Evolutionary conservation across 2,888 invertebrate genomes (phyloP).

Genomic region (Calliscelio sp.): DNA sequence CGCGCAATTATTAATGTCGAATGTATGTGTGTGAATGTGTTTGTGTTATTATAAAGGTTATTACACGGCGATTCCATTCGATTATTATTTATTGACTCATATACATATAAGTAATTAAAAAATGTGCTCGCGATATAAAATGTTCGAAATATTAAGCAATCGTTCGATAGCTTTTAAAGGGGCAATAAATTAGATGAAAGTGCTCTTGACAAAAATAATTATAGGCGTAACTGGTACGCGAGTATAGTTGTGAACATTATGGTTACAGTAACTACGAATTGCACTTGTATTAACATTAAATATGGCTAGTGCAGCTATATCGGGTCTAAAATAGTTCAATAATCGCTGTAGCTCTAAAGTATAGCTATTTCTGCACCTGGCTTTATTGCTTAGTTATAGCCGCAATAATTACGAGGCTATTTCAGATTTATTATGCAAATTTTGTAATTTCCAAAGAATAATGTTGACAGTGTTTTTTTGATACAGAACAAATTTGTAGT

Average conservation of each 20-base stretch:
- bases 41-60: slow-evolving; percentile 26
- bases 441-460: slow-evolving; percentile 5
- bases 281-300: slow-evolving; percentile 24
- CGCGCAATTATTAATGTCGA: slow-evolving; percentile 23
- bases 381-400: slow-evolving; percentile 36
- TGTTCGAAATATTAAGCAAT: not conserved
- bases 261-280: slow-evolving; percentile 32
- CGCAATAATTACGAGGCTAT: slow-evolving; percentile 29
- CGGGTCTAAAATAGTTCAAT: slow-evolving; percentile 39
- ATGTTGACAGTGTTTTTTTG: not conserved
- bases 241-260: slow-evolving; percentile 22
- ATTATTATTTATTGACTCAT: slow-evolving; percentile 23
- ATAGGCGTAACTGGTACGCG: slow-evolving; percentile 5
- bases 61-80: not conserved
- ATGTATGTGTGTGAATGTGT: too few species aligned
- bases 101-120: not conserved
- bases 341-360: slow-evolving; percentile 36
- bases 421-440: slow-evolving; percentile 30
- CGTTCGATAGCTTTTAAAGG: not conserved
- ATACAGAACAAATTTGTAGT: not conserved
- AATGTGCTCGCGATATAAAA: too few species aligned
- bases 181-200: not conserved
- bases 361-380: slow-evolving; percentile 32
- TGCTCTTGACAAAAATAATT: slow-evolving; percentile 12
- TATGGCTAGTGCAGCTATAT: slow-evolving; percentile 24